Conservation (phyloP, 2,797 vertebrate species). For the Linurgus olivaceus region DNA sequence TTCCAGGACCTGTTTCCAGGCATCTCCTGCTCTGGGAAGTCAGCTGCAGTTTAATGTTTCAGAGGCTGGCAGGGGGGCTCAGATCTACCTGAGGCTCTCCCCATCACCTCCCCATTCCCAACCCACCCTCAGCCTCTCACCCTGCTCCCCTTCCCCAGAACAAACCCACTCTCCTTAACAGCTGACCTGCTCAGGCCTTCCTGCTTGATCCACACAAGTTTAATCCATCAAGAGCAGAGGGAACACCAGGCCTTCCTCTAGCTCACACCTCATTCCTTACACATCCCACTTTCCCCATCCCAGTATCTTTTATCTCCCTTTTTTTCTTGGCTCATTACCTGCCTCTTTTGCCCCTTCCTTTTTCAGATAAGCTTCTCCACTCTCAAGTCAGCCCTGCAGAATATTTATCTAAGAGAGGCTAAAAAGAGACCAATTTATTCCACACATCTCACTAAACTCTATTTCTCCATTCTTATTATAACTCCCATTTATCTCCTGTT, state of each 20-base stretch:
- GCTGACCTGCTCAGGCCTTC: not conserved
- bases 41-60: not conserved
- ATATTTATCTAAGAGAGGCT: not conserved
- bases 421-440: not conserved
- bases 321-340: not conserved
- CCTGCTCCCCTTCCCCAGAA: not conserved
- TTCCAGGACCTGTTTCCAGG: not conserved
- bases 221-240: not conserved
- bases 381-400: not conserved
- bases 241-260: not conserved
- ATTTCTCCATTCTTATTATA: not conserved
- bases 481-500: not conserved
- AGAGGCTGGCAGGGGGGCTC: not conserved
- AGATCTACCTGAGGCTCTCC: accelerated
- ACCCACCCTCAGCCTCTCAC: accelerated
- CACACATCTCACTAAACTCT: not conserved
- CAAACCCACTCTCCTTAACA: not conserved
- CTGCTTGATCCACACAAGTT: not conserved
- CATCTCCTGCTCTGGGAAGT: not conserved
- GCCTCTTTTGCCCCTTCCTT: not conserved
- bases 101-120: not conserved
- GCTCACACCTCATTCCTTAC: not conserved
- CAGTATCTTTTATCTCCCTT: not conserved
- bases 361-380: not conserved
- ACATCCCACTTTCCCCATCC: too few relatives aligned